Base-by-base conservation (phyloP, 2,797 vertebrate genomes). In the Danio tinwini region DNA sequence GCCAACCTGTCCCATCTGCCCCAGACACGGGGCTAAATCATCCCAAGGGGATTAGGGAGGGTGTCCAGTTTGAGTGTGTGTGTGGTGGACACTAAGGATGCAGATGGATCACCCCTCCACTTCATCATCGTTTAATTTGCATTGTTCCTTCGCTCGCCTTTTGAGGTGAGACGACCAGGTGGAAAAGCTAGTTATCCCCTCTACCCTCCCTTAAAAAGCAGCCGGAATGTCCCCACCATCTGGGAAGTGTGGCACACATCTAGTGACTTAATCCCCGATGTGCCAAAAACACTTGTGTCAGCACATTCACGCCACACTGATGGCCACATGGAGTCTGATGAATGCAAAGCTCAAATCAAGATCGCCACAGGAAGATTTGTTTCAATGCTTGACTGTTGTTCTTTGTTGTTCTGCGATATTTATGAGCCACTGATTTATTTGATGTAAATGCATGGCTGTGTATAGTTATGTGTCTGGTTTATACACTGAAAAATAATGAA, bases 1-100 rank as follows among this genome's bases (percentile, higher is more conserved):
- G 83, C 92, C 89, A 84, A 83, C 70, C 86, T 65, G 39, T 53
- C 61, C 92, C 91, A 93, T 93, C 91, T 93, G 91, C 81, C 87
- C 86, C 88, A 74, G 39, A 69, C 83, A 84, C 14, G 67, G 55
- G 7, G 17, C 76, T 68, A 29, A 88, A 74, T 68, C 37, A 39
- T 17, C 86, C 86, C 85, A n/a, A 58, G 21, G 83, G 87, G 90
- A 92, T 91, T 91, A 90, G 63, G 49, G 83, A 82, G 63, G 84
- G 90, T 86, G 37, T 74, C 69, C 55, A 14, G 58, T 68, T 62
- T 81, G 49, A 80, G 68, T 73, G 61, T 73, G 56, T 45, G 69
- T 78, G 79, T 16, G 12, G 69, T 68, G 65, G 72, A 68, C 68
- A 76, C 8, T 19, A 40, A 64, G 47, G 59, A 82, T 65, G 45